These are phyloP conservation scores for Aspidiotus rigidus DNA, from an alignment of 2,888 invertebrate species.

Conservation along the genomic window DNA sequence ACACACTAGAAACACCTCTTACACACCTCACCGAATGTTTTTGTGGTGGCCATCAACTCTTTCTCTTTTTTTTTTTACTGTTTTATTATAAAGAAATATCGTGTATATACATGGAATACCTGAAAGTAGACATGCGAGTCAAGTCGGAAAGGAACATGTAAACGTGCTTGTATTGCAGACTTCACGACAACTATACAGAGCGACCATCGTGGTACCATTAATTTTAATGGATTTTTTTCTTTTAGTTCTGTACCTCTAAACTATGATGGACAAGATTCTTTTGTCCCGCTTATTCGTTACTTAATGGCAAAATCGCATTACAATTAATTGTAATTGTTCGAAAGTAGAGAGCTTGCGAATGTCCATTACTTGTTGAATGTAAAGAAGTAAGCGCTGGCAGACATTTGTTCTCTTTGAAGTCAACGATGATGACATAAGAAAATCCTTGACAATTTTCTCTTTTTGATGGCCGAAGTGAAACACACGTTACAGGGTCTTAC, in stretches of 20 bases:
- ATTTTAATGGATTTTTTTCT: constrained; percentile 32
- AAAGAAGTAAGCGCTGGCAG: too few species aligned
- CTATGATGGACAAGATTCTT: too few species aligned
- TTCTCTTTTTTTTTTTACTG: constrained; percentile 16
- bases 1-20: not conserved
- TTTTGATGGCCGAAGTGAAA: too few species aligned
- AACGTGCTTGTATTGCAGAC: not conserved
- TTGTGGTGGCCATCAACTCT: not conserved
- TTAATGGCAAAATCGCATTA: too few species aligned
- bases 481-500: too few species aligned
- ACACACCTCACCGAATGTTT: not conserved
- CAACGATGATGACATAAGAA: too few species aligned
- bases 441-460: too few species aligned
- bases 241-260: constrained; percentile 9
- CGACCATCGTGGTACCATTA: constrained; percentile 22
- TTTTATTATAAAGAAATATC: not conserved
- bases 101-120: constrained; percentile 6
- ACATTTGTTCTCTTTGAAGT: too few species aligned
- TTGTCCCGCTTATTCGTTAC: too few species aligned
- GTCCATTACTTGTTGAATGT: too few species aligned
- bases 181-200: constrained; percentile 20
- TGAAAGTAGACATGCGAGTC: constrained; percentile 11
- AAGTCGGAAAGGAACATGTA: not conserved
- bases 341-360: too few species aligned
- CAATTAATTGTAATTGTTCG: too few species aligned